phyloP scores from a whole-genome alignment of 64 coral and sea anemone species.

The Porites lutea region DNA sequence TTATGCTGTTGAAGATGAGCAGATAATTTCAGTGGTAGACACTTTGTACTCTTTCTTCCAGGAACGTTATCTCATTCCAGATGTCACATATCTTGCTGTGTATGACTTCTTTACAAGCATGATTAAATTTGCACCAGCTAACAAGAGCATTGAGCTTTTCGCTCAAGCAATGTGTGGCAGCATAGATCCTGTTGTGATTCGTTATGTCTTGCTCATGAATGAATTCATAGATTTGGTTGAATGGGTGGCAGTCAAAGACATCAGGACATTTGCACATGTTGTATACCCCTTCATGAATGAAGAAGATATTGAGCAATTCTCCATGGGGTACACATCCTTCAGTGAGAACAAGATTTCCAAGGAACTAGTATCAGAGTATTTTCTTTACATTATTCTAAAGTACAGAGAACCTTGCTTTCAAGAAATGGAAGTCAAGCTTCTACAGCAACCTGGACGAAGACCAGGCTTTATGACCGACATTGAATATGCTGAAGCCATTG shows the following conservation, averaged over 20 bases:
- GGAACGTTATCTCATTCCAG: constrained; percentile 77
- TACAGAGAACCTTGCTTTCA: constrained; percentile 95
- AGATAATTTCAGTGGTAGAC: constrained; percentile 78
- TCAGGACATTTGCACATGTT: constrained; percentile 79
- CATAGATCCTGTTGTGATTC: constrained; percentile 85
- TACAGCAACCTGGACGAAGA: constrained; percentile 73
- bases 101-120: constrained; percentile 91
- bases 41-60: constrained; percentile 87
- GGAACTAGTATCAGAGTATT: constrained; percentile 87
- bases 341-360: constrained; percentile 97
- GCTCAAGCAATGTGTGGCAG: constrained; percentile 92
- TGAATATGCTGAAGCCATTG: constrained; percentile 94
- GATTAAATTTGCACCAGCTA: constrained; percentile 66
- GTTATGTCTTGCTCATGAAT: constrained; percentile 87
- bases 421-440: constrained; percentile 88
- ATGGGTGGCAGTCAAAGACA: constrained; percentile 82
- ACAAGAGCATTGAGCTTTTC: constrained; percentile 89
- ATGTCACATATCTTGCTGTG: constrained; percentile 75
- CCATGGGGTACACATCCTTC: constrained; percentile 96
- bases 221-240: constrained; percentile 86
- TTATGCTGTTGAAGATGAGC: constrained; percentile 83
- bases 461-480: constrained; percentile 99
- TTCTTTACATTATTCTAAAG: constrained; percentile 95
- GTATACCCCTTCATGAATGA: constrained; percentile 97
- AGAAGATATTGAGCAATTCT: constrained; percentile 98